Percentiles rank a stretch among this genome's conserved stretches.
These are phyloP conservation scores for Machaerirhynchus nigripectus DNA, from an alignment of 2,113 vertebrate species.

Conservation along the genomic window DNA sequence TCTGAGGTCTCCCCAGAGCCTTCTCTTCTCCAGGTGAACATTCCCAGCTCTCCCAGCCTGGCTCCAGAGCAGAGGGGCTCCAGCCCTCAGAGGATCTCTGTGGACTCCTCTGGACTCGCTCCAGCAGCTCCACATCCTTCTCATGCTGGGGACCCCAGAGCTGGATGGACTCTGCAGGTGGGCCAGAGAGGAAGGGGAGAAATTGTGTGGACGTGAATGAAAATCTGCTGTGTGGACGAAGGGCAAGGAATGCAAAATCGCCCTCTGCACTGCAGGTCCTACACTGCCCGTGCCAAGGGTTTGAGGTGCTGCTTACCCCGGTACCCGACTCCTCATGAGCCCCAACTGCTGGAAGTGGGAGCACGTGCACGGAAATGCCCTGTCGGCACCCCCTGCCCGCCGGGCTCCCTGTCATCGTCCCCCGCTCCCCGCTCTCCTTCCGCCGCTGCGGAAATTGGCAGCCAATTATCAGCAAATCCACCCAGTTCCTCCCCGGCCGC, in stretches of 20 bases:
- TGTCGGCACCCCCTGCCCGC: background rate
- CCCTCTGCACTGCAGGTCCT: background rate
- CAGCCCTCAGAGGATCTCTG: background rate
- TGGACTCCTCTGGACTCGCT: background rate
- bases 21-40: background rate
- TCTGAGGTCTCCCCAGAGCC: background rate
- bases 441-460: background rate
- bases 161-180: background rate
- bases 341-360: fast-evolving
- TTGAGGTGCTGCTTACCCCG: background rate
- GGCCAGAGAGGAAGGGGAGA: background rate
- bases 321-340: fast-evolving
- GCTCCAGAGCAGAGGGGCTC: background rate
- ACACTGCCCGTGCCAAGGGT: fast-evolving
- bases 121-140: background rate
- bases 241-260: background rate
- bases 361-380: background rate
- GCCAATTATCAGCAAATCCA: background rate
- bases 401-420: background rate
- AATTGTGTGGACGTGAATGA: background rate
- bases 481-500: background rate
- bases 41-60: background rate
- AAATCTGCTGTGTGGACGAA: background rate
- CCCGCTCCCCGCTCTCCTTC: background rate
- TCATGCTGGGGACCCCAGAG: background rate